Evolutionary conservation across 1,140 invertebrate genomes (phyloP), one percentile per base, ranked within the genome.

Genomic region (Brachystomella parvula): DNA sequence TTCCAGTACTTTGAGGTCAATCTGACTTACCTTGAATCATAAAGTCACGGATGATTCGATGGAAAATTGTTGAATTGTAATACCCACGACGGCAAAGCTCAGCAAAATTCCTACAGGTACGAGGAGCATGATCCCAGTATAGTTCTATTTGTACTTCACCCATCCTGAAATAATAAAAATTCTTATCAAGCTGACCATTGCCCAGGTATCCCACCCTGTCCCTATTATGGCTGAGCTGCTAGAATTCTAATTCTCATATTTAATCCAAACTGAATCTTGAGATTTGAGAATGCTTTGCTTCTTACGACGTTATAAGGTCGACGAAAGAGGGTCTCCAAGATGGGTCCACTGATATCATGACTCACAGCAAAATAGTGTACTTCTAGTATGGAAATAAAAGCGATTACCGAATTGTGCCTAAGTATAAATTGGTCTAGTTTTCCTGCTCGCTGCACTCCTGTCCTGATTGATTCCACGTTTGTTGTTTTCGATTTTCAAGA

Each of bases 121-220:
- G 87, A 28, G 95, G 94, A 9, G 94, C 88, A 79, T 98, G 94
- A 79, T 96, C 94, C 96, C 95, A 99, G 76, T 98, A 99, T 53
- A 98, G 81, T 78, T 99, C 95, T 47, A 98, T 79, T 0, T 86
- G 83, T 31, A 98, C 82, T 75, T 89, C 88, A 0, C 96, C 95
- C 92, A 98, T 96, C 35, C 94, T 98, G 76, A 33, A 74, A 72
- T 74, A 70, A 75, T 65, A 74, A 66, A 26, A 53, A 17, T 24
- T 15, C 12, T 53, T 53, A 53, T 9, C 12, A 17, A 53, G 24
- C 24, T 53, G 24, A 53, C 24, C 24, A 19, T 17, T 19, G 12
- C 12, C 9, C 24, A 53, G 39, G n/a, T 44, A 9, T n/a, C n/a
- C n/a, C 39, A 12, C 9, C 39, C n/a, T n/a, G 39, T 44, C 39